phyloP scores from a whole-genome alignment of 2,888 invertebrate genomes.

The Notocelia uddmanniana region DNA sequence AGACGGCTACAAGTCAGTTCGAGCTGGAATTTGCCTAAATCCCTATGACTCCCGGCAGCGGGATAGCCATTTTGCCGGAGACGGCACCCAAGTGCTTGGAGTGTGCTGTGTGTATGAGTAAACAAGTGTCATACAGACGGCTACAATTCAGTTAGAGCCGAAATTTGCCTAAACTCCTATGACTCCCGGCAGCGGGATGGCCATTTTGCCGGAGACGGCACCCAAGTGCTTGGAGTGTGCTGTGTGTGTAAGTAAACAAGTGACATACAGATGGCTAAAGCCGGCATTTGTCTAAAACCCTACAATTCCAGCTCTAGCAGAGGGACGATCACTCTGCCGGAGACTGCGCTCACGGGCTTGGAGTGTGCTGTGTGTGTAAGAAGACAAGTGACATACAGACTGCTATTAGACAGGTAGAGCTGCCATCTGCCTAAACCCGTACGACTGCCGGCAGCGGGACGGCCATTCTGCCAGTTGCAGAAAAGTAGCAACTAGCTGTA shows the following conservation, averaged over 20 bases:
- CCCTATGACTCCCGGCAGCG: background rate
- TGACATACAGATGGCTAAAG: background rate
- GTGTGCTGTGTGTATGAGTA: slow-evolving; percentile 94
- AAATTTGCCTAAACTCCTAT: slow-evolving; percentile 93
- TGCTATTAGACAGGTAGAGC: background rate
- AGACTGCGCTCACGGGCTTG: slow-evolving; percentile 93
- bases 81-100: slow-evolving; percentile 93
- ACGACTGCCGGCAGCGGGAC: slow-evolving; percentile 85
- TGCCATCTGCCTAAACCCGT: slow-evolving; percentile 11
- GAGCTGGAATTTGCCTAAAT: slow-evolving; percentile 12
- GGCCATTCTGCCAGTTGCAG: slow-evolving; percentile 89
- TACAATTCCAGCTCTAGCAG: background rate
- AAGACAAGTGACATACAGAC: slow-evolving; percentile 53
- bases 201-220: slow-evolving; percentile 90
- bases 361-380: slow-evolving; percentile 95
- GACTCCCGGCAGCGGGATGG: slow-evolving; percentile 92
- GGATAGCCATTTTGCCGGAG: slow-evolving; percentile 63
- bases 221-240: slow-evolving; percentile 90
- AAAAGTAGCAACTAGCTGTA: too few species aligned
- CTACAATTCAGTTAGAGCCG: slow-evolving; percentile 88
- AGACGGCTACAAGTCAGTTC: background rate
- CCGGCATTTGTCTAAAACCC: slow-evolving; percentile 12
- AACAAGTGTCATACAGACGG: too few species aligned
- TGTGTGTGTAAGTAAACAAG: slow-evolving; percentile 90
- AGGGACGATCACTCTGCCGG: slow-evolving; percentile 72